Percentiles rank a stretch among this genome's conserved stretches.
These are phyloP conservation scores for Cataglyphis altisquamis DNA, from an alignment of 2,888 invertebrate genomes.

Conservation along the genomic window DNA sequence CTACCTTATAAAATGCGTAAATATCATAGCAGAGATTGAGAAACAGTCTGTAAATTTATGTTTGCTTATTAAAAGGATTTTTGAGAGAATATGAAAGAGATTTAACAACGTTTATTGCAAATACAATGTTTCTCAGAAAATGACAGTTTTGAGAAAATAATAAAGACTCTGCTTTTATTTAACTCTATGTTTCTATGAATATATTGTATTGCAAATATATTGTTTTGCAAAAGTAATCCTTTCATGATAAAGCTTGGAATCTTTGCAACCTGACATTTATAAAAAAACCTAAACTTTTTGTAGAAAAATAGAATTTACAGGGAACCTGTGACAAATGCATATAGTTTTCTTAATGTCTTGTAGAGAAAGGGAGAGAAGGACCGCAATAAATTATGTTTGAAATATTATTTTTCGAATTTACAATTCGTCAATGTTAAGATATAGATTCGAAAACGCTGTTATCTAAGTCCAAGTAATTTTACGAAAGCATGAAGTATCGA, in stretches of 20 bases:
- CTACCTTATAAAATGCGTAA: conserved; percentile 73
- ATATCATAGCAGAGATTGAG: conserved; percentile 57
- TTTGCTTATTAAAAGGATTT: neutral
- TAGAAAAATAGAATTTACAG: no score
- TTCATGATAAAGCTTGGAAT: no score
- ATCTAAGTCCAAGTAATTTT: conserved; percentile 65
- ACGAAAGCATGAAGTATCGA: conserved; percentile 39
- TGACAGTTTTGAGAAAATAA: conserved; percentile 8
- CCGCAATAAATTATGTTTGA: no score
- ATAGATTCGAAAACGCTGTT: conserved; percentile 48
- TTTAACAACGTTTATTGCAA: neutral
- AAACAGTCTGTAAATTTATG: neutral
- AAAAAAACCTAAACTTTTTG: no score
- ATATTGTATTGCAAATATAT: neutral
- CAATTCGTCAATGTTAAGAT: conserved; percentile 57
- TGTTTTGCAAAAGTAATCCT: no score
- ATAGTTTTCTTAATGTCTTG: no score
- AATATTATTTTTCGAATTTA: conserved; percentile 47
- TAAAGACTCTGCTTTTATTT: neutral
- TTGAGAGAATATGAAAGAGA: neutral
- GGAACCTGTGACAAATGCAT: no score
- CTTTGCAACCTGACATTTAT: no score
- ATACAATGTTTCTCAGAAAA: neutral
- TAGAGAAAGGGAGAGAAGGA: neutral
- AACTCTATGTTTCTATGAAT: neutral